Percentiles rank a stretch among this genome's conserved stretches.
Conservation (phyloP, 2,888 invertebrate species). For the Aspidapion aeneum region DNA sequence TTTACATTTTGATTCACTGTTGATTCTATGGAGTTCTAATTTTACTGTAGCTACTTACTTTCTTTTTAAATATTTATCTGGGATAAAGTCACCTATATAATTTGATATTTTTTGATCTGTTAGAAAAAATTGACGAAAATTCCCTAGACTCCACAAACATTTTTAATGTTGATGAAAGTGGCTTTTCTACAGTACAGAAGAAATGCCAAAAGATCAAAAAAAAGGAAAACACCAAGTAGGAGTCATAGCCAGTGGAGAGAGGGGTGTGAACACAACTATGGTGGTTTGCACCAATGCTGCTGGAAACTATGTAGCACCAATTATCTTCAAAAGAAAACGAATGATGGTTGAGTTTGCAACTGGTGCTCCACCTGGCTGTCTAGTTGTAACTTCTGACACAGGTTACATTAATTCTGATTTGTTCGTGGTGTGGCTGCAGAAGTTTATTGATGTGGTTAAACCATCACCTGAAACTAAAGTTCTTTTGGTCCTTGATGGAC, state of each 20-base stretch:
- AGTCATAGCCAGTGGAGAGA: too few relatives aligned
- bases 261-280: conserved; percentile 28
- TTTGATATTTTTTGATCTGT: too few relatives aligned
- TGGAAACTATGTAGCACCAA: too few relatives aligned
- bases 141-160: conserved; percentile 21
- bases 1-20: too few relatives aligned
- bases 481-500: too few relatives aligned
- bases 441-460: conserved; percentile 7
- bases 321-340: conserved; percentile 11
- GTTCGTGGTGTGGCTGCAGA: conserved; percentile 13
- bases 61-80: too few relatives aligned
- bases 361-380: conserved; percentile 13
- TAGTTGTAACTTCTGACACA: conserved; percentile 7
- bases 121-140: too few relatives aligned
- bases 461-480: conserved; percentile 7
- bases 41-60: too few relatives aligned
- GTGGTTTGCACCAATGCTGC: conserved; percentile 10
- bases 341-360: conserved; percentile 7
- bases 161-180: conserved; percentile 29
- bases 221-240: too few relatives aligned
- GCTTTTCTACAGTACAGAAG: conserved; percentile 26
- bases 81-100: too few relatives aligned
- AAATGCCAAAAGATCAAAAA: conserved; percentile 22
- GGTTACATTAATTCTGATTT: conserved; percentile 13
- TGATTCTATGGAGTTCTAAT: too few relatives aligned